phyloP scores from a whole-genome alignment of 2,888 invertebrate species.

The Blera fallax region DNA sequence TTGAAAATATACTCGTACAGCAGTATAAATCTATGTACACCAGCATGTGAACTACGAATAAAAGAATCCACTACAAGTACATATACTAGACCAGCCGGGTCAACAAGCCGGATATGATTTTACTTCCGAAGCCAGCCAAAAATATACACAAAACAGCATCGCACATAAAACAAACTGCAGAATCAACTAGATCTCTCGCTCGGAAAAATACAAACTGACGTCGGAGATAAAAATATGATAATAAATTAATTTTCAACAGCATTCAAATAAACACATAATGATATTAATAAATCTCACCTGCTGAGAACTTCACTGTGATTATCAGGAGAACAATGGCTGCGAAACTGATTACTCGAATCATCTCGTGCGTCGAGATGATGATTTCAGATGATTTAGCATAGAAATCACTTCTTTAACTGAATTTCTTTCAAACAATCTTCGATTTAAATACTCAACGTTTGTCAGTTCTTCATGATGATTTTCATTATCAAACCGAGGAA shows the following conservation, averaged over 20 bases:
- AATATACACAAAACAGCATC: neutral
- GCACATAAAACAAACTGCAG: too few species aligned
- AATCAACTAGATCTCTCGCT: too few species aligned
- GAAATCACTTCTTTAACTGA: neutral
- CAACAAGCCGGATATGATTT: slow-evolving; percentile 5
- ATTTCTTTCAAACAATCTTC: neutral
- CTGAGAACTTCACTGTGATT: neutral
- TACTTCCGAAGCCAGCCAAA: neutral
- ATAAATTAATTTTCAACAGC: neutral
- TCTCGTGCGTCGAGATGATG: neutral
- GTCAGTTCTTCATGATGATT: neutral
- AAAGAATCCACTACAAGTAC: neutral
- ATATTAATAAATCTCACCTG: neutral
- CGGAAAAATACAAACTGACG: too few species aligned
- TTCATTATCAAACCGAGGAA: neutral
- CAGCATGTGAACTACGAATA: neutral
- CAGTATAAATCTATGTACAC: too few species aligned
- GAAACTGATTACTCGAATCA: neutral
- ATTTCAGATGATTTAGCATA: neutral
- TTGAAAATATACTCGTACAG: neutral
- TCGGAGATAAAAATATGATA: too few species aligned
- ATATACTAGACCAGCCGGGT: neutral
- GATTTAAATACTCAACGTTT: slow-evolving; percentile 1
- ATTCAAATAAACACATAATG: neutral
- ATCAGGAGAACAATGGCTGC: neutral